Percentiles rank a stretch among this genome's conserved stretches.
Conservation (phyloP, 2,113 vertebrate genomes). For the Oncorhynchus mykiss region DNA sequence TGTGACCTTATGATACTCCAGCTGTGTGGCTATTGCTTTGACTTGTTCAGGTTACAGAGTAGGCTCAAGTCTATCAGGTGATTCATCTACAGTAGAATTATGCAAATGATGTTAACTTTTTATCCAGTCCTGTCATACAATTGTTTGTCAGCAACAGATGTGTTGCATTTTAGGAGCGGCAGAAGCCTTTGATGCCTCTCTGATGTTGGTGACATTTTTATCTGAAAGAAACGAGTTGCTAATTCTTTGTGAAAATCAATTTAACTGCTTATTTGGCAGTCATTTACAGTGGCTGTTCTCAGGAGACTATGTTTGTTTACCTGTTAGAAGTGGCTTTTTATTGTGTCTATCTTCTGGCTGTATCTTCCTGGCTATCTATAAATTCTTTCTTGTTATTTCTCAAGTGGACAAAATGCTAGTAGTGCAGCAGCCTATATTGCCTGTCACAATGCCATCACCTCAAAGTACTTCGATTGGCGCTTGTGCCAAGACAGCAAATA, state of each 20-base stretch:
- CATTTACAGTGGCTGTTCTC: neutral
- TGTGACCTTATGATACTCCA: neutral
- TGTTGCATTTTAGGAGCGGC: constrained; percentile 24
- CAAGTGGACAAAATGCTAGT: constrained; percentile 31
- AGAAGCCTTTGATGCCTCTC: constrained; percentile 39
- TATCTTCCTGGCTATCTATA: neutral
- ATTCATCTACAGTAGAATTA: neutral
- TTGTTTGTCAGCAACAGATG: neutral
- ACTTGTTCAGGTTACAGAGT: neutral
- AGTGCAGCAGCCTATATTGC: constrained; percentile 15
- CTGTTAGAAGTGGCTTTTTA: neutral
- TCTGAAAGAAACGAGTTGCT: constrained; percentile 44
- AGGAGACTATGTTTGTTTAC: neutral
- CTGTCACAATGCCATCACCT: constrained; percentile 16
- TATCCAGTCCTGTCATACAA: neutral
- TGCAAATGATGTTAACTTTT: neutral
- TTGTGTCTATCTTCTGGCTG: constrained; percentile 5
- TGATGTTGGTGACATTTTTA: constrained; percentile 47
- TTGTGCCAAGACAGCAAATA: constrained; percentile 24
- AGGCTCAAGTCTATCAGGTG: no score
- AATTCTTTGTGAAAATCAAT: constrained; percentile 36
- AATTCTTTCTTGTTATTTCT: constrained; percentile 16
- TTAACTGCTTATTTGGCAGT: neutral
- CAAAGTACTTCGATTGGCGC: constrained; percentile 36
- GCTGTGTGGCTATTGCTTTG: neutral